These are phyloP conservation scores for Scelioninae gen. 2 DNA, from an alignment of 2,888 invertebrate genomes.

Conservation along the genomic window DNA sequence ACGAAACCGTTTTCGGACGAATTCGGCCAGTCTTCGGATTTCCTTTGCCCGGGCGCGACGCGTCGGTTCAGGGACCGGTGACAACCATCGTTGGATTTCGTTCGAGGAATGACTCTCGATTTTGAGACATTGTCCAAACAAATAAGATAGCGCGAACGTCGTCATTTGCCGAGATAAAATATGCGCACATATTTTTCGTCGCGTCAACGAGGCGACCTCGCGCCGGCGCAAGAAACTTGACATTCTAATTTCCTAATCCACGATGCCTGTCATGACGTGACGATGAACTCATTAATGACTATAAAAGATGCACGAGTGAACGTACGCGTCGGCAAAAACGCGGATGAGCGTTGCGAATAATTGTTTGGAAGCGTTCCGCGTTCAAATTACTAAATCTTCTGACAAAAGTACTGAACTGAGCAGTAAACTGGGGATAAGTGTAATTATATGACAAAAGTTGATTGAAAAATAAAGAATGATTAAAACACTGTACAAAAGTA, in stretches of 20 bases:
- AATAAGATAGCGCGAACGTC: constrained; percentile 12
- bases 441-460: no score
- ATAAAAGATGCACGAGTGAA: constrained; percentile 10
- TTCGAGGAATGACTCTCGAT: constrained; percentile 29
- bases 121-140: constrained; percentile 36
- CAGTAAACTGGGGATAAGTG: no score
- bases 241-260: constrained; percentile 33
- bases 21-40: no score
- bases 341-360: no score
- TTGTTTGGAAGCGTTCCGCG: no score
- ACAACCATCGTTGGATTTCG: constrained; percentile 10
- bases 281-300: constrained; percentile 18
- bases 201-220: constrained; percentile 15
- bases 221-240: constrained; percentile 22
- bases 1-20: no score
- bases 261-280: constrained; percentile 5
- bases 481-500: no score
- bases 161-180: constrained; percentile 33
- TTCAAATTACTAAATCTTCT: no score
- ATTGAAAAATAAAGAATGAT: no score
- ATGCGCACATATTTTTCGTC: constrained; percentile 16
- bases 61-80: constrained; percentile 7
- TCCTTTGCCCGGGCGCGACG: no score
- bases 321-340: no score
- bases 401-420: no score